Base-by-base conservation (phyloP, 1,140 invertebrate species). In the Drosophila sp. region DNA sequence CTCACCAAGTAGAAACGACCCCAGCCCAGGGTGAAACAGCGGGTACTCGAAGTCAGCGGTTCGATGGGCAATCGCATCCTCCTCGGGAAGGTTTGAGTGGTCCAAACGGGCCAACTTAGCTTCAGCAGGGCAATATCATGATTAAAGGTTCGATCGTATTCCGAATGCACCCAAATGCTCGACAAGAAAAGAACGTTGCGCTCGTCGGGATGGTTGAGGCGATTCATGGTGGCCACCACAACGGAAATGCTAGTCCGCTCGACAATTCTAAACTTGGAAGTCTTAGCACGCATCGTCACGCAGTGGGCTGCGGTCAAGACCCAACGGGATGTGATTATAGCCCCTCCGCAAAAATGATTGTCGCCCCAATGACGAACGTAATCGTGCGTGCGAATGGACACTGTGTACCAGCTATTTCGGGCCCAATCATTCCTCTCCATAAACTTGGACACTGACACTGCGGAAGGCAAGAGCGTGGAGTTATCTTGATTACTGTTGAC, bases 261-360 rank as follows among this genome's bases (percentile, higher is more conserved):
- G 1, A 41, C 69, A 2, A 29, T 2, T 7, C 21, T 51, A 14
- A 46, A 58, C 2, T 45, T 13, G 0, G 32, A 8, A 7, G 7
- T 57, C 8, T 4, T 4, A 2, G 32, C 4, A 7, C 7, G 0
- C 11, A 40, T 14, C 25, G 57, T 67, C 2, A 87, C 69, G 43
- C 80, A 87, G 45, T 71, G 59, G 7, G 74, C 67, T 7, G 77
- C 48, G 8, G 80, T 87, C 0, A 83, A 0, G 0, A 87, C 62
- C 38, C 66, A 61, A 2, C 41, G 4, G 11, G 50, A 34, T 0
- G 32, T 41, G 8, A 87, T 43, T 0, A 87, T 48, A 1, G 62
- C 54, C 2, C 76, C 82, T 0, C 34, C 51, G 34, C 82, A 83
- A 29, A 71, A 80, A 25, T 80, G 77, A 53, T 87, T 80, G 41